A percentile compares a stretch with the other conserved stretches of the same genome.
These are phyloP conservation scores for Selene dorsalis DNA, from an alignment of 2,797 vertebrate genomes.

Conservation along the genomic window DNA sequence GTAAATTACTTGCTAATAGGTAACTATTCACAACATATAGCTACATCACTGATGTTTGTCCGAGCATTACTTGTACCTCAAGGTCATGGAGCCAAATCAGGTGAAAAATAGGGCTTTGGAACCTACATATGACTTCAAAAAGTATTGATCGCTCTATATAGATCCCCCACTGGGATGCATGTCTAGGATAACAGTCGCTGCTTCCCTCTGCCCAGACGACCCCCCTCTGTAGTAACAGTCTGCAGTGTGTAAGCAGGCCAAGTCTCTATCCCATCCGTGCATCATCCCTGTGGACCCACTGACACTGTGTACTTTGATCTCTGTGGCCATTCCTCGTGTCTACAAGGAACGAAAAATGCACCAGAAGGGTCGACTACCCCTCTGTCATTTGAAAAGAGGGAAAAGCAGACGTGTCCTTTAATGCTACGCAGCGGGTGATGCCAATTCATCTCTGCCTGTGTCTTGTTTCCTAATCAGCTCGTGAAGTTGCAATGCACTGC, in stretches of 20 bases:
- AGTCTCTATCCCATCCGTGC: slow-evolving; percentile 37
- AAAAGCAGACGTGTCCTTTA: slow-evolving; percentile 65
- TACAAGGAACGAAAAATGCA: slow-evolving; percentile 37
- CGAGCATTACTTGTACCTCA: neutral
- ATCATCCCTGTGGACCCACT: slow-evolving; percentile 41
- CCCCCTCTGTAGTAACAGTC: slow-evolving; percentile 41
- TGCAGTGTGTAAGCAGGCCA: slow-evolving; percentile 36
- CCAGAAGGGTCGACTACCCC: slow-evolving; percentile 19
- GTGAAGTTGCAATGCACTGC: slow-evolving; percentile 38
- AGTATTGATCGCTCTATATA: slow-evolving; percentile 19
- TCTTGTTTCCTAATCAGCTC: slow-evolving; percentile 68
- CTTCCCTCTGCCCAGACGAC: slow-evolving; percentile 21
- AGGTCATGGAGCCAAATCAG: slow-evolving; percentile 22
- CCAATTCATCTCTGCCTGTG: slow-evolving; percentile 60
- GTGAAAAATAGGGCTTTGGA: slow-evolving; percentile 30
- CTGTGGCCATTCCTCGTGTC: slow-evolving; percentile 44
- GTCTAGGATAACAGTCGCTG: slow-evolving; percentile 28
- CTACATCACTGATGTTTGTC: neutral
- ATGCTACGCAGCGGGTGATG: slow-evolving; percentile 62
- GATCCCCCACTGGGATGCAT: slow-evolving; percentile 25
- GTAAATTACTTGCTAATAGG: neutral
- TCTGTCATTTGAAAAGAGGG: slow-evolving; percentile 44
- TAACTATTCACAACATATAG: neutral
- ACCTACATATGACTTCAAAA: slow-evolving; percentile 34
- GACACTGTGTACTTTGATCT: slow-evolving; percentile 62